A percentile compares a stretch with the other conserved stretches of the same genome.
Evolutionary conservation across 2,888 invertebrate genomes (phyloP).

Genomic region (Charanyca ferruginea): DNA sequence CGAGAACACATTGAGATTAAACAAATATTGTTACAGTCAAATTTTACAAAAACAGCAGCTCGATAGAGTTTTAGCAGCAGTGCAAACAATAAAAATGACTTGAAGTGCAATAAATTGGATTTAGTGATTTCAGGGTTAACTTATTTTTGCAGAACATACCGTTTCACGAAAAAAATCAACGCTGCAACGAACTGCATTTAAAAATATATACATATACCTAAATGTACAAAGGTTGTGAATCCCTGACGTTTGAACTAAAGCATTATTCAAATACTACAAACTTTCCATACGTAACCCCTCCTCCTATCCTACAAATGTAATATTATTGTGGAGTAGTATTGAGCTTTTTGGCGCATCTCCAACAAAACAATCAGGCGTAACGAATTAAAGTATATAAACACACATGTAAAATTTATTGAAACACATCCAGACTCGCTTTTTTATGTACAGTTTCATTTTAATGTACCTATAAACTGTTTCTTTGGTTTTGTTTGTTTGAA

Average conservation of each 20-base stretch:
- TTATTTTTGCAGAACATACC: constrained; percentile 4
- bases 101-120: constrained; percentile 11
- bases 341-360: constrained; percentile 82
- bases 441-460: constrained; percentile 77
- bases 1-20: neutral
- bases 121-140: constrained; percentile 12
- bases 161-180: constrained; percentile 1
- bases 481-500: constrained; percentile 74
- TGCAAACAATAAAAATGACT: constrained; percentile 8
- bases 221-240: constrained; percentile 31
- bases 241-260: constrained; percentile 40
- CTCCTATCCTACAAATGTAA: constrained; percentile 47
- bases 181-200: neutral
- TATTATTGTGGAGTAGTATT: constrained; percentile 65
- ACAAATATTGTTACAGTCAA: neutral
- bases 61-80: neutral
- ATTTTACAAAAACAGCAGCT: neutral
- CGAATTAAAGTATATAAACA: constrained; percentile 79
- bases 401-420: constrained; percentile 80
- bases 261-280: constrained; percentile 56
- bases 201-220: neutral
- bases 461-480: constrained; percentile 68
- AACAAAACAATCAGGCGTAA: constrained; percentile 86
- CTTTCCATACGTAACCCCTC: constrained; percentile 56
- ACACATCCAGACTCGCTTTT: constrained; percentile 76